These are phyloP conservation scores for Hipposideros larvatus DNA, from an alignment of 2,797 vertebrate species.

Conservation along the genomic window DNA sequence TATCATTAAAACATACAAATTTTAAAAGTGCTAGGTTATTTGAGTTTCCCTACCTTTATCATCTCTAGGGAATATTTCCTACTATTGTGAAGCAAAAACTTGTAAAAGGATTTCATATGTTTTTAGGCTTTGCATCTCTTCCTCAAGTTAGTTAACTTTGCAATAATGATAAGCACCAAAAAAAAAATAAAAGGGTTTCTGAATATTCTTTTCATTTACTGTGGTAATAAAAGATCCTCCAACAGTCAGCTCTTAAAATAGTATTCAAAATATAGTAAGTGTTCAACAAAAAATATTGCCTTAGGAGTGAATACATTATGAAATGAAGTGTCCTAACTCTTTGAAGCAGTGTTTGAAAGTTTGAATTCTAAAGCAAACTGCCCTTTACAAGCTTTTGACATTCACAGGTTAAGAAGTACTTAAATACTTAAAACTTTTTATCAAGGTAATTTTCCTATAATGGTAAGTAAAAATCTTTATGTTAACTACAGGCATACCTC, in stretches of 20 bases:
- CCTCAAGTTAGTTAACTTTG: not conserved
- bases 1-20: slow-evolving; percentile 64
- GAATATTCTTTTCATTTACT: not conserved
- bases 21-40: slow-evolving; percentile 37
- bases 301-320: not conserved
- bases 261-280: not conserved
- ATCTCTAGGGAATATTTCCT: not conserved
- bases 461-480: not conserved
- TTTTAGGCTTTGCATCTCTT: not conserved
- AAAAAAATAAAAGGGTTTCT: not conserved
- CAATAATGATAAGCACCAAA: not conserved
- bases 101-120: not conserved
- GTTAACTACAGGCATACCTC: not conserved
- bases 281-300: not conserved
- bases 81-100: not conserved
- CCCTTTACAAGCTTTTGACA: not conserved
- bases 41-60: not conserved
- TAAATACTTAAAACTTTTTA: slow-evolving; percentile 14
- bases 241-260: not conserved
- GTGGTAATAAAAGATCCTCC: not conserved
- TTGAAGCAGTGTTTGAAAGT: not conserved
- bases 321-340: not conserved
- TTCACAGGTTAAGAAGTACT: slow-evolving; percentile 7
- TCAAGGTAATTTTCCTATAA: not conserved
- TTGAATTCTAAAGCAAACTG: not conserved